Evolutionary conservation across 2,888 invertebrate genomes (phyloP).

Genomic region (Ophonus ardosiacus): DNA sequence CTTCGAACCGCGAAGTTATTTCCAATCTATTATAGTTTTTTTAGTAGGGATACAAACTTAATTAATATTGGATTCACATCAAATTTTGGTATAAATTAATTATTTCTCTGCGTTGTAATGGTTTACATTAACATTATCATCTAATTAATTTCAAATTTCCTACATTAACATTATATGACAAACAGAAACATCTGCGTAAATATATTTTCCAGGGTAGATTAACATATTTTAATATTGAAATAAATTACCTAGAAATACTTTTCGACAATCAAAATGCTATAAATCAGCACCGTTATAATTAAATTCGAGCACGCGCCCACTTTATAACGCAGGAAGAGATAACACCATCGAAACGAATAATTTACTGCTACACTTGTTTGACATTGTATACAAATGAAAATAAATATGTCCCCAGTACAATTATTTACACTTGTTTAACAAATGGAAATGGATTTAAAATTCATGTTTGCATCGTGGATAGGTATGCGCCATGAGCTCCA

Average conservation of each 20-base stretch:
- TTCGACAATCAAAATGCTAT: slow-evolving; percentile 46
- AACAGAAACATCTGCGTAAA: slow-evolving; percentile 26
- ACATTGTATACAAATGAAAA: slow-evolving; percentile 37
- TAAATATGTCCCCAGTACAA: slow-evolving; percentile 40
- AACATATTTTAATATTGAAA: slow-evolving; percentile 16
- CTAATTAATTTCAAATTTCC: slow-evolving; percentile 17
- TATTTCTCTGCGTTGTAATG: neutral
- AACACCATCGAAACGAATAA: slow-evolving; percentile 32
- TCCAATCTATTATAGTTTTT: no score
- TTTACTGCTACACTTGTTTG: slow-evolving; percentile 40
- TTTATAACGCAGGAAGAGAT: slow-evolving; percentile 33
- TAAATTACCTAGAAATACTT: slow-evolving; percentile 30
- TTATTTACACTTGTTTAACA: slow-evolving; percentile 35
- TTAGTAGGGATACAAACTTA: no score
- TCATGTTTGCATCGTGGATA: neutral
- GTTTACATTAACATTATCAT: neutral
- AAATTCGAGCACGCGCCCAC: slow-evolving; percentile 16
- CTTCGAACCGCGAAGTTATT: no score
- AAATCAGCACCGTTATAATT: slow-evolving; percentile 38
- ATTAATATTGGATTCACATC: no score
- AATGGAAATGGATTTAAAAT: slow-evolving; percentile 33
- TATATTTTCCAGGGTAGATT: slow-evolving; percentile 5
- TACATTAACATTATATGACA: neutral
- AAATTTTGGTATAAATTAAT: no score
- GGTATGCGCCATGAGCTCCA: neutral